Evolutionary conservation across 2,113 vertebrate genomes (phyloP).

Genomic region (Phoenicopterus ruber): DNA sequence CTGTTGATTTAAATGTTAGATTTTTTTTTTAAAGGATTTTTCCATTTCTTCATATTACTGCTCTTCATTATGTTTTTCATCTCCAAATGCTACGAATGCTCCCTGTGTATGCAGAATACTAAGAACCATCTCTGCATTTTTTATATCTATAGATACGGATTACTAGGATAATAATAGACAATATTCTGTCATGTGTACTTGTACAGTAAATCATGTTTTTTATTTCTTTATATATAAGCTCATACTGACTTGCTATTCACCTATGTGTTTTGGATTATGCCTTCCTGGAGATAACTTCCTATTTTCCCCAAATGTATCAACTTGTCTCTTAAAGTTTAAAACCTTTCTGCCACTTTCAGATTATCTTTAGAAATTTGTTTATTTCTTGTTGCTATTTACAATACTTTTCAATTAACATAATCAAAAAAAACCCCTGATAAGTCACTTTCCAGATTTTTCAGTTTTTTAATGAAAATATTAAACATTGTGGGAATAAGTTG

Average conservation of each 20-base stretch:
- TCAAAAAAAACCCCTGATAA: constrained; percentile 61
- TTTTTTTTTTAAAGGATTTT: neutral
- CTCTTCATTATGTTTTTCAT: neutral
- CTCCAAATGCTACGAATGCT: neutral
- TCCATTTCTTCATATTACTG: neutral
- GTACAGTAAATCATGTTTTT: neutral
- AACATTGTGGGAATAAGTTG: neutral
- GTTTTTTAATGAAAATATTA: neutral
- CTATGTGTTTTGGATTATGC: constrained; percentile 2
- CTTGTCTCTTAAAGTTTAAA: constrained; percentile 56
- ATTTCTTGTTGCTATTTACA: constrained; percentile 60
- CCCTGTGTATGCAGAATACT: neutral
- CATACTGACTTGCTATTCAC: neutral
- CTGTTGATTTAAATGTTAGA: neutral
- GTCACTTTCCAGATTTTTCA: constrained; percentile 45
- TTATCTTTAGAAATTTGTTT: constrained; percentile 43
- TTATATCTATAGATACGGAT: neutral
- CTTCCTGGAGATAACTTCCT: neutral
- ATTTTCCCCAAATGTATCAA: constrained; percentile 47
- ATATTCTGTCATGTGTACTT: neutral
- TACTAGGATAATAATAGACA: neutral
- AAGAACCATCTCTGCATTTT: neutral
- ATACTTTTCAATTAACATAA: constrained; percentile 58
- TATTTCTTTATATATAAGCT: neutral
- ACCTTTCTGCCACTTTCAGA: constrained; percentile 49